Conservation (phyloP, 1,140 invertebrate genomes). For the Liolophura sinensis region DNA sequence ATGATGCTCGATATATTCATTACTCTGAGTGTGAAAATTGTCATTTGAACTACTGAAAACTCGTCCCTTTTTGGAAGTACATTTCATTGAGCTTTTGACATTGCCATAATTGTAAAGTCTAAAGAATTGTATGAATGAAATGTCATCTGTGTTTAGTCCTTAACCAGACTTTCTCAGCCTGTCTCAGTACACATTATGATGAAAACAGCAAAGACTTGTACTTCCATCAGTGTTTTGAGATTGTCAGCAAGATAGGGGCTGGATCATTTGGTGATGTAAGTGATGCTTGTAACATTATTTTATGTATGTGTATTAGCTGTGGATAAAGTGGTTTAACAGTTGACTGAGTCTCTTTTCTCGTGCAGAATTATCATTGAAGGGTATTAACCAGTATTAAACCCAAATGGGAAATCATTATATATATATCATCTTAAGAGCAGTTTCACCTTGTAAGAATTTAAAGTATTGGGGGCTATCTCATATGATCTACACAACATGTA, state of each 20-base stretch:
- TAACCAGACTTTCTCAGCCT: slow-evolving; percentile 24
- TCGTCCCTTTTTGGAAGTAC: not conserved
- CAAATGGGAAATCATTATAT: not conserved
- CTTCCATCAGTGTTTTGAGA: slow-evolving; percentile 71
- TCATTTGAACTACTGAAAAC: no score
- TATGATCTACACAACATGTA: no score
- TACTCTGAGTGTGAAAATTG: no score
- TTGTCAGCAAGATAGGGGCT: slow-evolving; percentile 68
- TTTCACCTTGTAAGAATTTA: no score
- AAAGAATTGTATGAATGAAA: not conserved
- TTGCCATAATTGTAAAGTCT: not conserved
- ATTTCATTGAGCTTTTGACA: not conserved
- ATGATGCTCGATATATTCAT: no score
- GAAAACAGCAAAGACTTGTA: slow-evolving; percentile 53
- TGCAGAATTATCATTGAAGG: no score
- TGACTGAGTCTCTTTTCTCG: not conserved
- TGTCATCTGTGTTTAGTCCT: slow-evolving; percentile 12
- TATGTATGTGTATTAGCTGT: no score
- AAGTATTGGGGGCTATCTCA: no score
- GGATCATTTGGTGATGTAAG: slow-evolving; percentile 76
- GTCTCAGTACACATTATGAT: slow-evolving; percentile 51
- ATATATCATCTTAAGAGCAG: slow-evolving; percentile 1
- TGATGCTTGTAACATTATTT: slow-evolving; percentile 7
- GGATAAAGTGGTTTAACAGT: not conserved
- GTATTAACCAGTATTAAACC: not conserved